Evolutionary conservation across 2,797 vertebrate species (phyloP).

Genomic region (Astyanax mexicanus): DNA sequence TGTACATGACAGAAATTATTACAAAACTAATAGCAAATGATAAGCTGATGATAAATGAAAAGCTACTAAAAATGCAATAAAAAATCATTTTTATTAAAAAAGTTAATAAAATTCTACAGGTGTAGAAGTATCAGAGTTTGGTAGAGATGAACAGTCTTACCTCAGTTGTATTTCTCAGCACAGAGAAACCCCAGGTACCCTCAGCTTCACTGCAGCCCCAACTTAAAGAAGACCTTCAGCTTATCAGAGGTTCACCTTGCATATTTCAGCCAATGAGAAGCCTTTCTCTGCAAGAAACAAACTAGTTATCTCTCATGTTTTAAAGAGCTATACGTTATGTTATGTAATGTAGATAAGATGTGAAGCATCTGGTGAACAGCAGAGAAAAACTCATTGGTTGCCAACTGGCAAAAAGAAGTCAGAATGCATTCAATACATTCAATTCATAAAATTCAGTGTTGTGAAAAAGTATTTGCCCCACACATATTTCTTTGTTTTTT

Average conservation of each 20-base stretch:
- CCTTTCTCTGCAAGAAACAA: neutral
- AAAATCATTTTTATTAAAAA: no score
- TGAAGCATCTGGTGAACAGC: neutral
- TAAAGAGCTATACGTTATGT: no score
- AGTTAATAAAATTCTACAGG: no score
- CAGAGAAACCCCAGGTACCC: neutral
- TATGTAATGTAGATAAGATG: neutral
- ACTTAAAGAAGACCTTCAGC: constrained; percentile 10
- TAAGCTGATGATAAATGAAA: no score
- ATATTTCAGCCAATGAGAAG: neutral
- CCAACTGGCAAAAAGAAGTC: neutral
- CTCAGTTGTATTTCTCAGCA: neutral
- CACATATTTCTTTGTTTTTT: no score
- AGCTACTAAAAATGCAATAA: no score
- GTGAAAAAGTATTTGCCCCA: no score
- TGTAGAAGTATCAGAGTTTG: no score
- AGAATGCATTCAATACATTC: neutral
- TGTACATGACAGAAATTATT: no score
- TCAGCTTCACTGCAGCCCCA: neutral
- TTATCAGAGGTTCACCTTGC: neutral
- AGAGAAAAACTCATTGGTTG: neutral
- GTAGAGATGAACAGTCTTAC: neutral
- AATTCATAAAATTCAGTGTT: no score
- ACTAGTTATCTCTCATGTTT: neutral
- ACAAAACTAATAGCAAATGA: no score